Evolutionary conservation across 2,797 vertebrate species (phyloP).

Genomic region (Mallotus villosus): DNA sequence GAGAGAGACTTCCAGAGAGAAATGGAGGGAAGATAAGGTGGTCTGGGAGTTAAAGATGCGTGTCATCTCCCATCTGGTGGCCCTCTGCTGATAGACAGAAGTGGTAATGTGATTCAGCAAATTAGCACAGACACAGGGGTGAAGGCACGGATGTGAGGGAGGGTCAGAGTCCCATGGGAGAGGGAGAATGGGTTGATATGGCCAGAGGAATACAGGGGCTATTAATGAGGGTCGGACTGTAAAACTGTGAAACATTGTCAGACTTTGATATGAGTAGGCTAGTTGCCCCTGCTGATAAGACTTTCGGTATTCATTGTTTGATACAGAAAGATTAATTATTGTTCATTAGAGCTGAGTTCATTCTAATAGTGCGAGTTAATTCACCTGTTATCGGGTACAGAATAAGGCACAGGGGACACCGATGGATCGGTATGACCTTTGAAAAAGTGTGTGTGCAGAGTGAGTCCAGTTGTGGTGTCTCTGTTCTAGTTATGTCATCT

Average conservation of each 20-base stretch:
- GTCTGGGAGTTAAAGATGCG: constrained; percentile 46
- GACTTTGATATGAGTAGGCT: too few species aligned
- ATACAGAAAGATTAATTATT: too few species aligned
- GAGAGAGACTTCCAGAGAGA: too few species aligned
- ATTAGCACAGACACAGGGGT: constrained; percentile 16
- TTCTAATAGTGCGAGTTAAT: too few species aligned
- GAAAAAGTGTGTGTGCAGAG: not conserved
- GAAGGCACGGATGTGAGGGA: not conserved
- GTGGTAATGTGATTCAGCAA: constrained; percentile 63
- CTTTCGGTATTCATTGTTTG: too few species aligned
- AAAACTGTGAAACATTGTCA: too few species aligned
- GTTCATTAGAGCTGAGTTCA: too few species aligned
- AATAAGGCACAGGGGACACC: not conserved
- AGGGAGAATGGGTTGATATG: not conserved
- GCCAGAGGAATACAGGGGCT: not conserved
- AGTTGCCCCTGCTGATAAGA: too few species aligned
- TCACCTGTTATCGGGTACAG: not conserved
- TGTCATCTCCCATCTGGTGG: constrained; percentile 57
- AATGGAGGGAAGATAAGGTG: not conserved
- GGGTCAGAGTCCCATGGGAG: not conserved
- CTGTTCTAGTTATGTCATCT: not conserved
- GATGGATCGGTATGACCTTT: too few species aligned
- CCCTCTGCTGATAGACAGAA: constrained; percentile 15
- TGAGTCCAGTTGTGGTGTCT: not conserved
- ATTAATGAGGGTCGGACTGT: too few species aligned